Base-by-base conservation (phyloP, 2,888 invertebrate species). In the Oxycera nigricornis region DNA sequence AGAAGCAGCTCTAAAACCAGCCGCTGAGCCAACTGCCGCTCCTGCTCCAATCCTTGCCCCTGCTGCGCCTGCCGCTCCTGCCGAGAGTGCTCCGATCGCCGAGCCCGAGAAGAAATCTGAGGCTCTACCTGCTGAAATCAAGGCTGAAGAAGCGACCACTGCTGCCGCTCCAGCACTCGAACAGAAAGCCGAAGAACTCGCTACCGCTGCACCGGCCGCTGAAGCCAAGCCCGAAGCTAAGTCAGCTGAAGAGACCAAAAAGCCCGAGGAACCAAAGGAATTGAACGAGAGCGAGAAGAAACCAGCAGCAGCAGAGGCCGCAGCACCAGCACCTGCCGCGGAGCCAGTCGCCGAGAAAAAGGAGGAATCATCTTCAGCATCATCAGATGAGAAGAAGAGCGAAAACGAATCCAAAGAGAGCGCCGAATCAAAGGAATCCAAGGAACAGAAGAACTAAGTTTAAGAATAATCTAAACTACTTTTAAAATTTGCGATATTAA, bases 131-230 rank as follows among this genome's bases (percentile, higher is more conserved):
- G 46, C 46, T 28, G 75, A 75, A 55, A 22, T 65, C 20, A 72
- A 75, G 6, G 41, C 52, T 41, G 73, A 46, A 24, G 74, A 67
- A 62, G 55, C 72, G 57, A 73, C 62, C 22, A 67, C 77, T 24
- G 77, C 75, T 30, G 77, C 79, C 26, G 76, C 77, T 55, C 73
- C 77, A 9, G 52, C 72, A 30, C 82, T 84, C 65, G 78, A 77
- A 85, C 76, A 81, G 79, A 62, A 73, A 28, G 20, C 79, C 78
- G 77, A 81, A 79, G 41, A 65, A 73, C 70, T 67, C 76, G 57
- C 57, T 7, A 79, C 87, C 85, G 79, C 87, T 84, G 81, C 87
- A 85, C 79, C 79, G 82, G 70, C 86, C 82, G 77, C 81, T 79
- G 41, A 65, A 74, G 68, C 65, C 76, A 74, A 73, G 46, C 76